phyloP scores from a whole-genome alignment of 2,113 vertebrate species.

The Pelusios castaneus region DNA sequence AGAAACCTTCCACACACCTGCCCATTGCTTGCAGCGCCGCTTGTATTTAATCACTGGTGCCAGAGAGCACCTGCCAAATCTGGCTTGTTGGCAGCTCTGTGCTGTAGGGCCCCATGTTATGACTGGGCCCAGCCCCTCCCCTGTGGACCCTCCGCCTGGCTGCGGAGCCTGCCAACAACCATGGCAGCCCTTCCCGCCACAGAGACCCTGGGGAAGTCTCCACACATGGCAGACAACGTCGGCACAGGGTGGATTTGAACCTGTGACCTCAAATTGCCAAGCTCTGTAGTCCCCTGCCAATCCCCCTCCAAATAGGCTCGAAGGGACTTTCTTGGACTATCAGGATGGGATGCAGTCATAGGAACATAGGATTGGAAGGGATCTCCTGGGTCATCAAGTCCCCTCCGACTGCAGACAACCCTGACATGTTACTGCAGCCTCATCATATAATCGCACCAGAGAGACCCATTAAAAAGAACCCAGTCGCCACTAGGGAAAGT shows the following conservation, averaged over 20 bases:
- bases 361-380: not conserved
- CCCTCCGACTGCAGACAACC: not conserved
- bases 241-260: not conserved
- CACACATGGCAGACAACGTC: no score
- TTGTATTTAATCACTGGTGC: not conserved
- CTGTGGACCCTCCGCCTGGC: not conserved
- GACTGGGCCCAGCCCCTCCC: not conserved
- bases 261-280: not conserved
- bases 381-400: not conserved
- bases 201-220: not conserved
- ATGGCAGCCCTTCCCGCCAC: not conserved
- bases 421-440: not conserved
- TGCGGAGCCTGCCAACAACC: not conserved
- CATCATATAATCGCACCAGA: not conserved
- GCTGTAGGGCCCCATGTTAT: not conserved
- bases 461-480: not conserved
- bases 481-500: not conserved
- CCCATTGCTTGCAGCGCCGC: not conserved
- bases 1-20: not conserved
- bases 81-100: not conserved
- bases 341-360: not conserved
- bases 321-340: not conserved
- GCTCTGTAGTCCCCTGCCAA: not conserved
- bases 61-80: not conserved
- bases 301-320: not conserved